Conservation (phyloP, 2,797 vertebrate species). For the Chelon labrosus region DNA sequence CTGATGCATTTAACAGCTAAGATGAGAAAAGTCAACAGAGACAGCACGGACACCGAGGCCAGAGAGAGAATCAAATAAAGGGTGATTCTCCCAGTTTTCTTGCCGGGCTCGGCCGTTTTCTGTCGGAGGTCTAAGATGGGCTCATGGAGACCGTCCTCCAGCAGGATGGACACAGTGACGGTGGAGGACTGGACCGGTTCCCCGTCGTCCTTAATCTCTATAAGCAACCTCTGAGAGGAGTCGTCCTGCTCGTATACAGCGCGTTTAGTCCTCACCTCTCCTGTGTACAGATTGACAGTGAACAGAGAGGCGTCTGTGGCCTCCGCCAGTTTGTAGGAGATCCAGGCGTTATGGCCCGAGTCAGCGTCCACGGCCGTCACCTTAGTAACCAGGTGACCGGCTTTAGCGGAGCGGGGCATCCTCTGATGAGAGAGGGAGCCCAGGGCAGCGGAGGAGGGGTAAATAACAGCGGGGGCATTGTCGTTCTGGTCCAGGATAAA, state of each 20-base stretch:
- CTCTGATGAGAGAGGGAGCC: slow-evolving; percentile 80
- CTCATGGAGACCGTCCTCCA: slow-evolving; percentile 74
- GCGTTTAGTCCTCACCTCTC: slow-evolving; percentile 85
- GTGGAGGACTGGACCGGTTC: slow-evolving; percentile 74
- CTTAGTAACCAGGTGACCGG: slow-evolving; percentile 74
- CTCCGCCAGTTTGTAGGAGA: slow-evolving; percentile 84
- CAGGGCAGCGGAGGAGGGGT: slow-evolving; percentile 77
- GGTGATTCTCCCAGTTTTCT: slow-evolving; percentile 69
- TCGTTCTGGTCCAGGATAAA: slow-evolving; percentile 85
- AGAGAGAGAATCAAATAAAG: slow-evolving; percentile 77
- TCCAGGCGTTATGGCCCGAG: slow-evolving; percentile 77
- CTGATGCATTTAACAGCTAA: slow-evolving; percentile 75
- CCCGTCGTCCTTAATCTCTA: slow-evolving; percentile 80
- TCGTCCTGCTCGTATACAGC: slow-evolving; percentile 79
- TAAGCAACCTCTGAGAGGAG: slow-evolving; percentile 78
- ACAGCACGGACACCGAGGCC: slow-evolving; percentile 74
- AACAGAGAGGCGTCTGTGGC: slow-evolving; percentile 81
- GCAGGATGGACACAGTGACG: slow-evolving; percentile 68
- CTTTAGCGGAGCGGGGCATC: slow-evolving; percentile 70
- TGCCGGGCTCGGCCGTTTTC: slow-evolving; percentile 54
- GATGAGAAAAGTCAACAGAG: slow-evolving; percentile 73
- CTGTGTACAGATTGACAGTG: slow-evolving; percentile 83
- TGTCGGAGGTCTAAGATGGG: slow-evolving; percentile 67
- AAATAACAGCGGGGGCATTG: slow-evolving; percentile 82
- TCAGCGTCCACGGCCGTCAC: slow-evolving; percentile 77